Conservation (phyloP, 2,113 vertebrate species). For the Lathamus discolor region DNA sequence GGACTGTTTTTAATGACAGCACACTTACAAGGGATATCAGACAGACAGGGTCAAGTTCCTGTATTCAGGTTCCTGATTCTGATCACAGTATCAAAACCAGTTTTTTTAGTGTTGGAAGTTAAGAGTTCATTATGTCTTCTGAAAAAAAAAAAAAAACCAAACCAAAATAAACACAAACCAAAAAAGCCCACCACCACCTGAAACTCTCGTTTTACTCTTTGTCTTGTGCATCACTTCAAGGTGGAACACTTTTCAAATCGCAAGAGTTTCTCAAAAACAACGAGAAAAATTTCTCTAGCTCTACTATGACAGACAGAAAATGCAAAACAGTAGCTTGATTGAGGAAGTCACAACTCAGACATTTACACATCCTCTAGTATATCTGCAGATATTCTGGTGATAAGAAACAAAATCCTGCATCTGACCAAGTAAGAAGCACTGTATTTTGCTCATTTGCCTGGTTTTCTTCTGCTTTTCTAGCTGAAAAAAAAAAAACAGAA, state of each 20-base stretch:
- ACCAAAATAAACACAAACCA: too few relatives aligned
- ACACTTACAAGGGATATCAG: not conserved
- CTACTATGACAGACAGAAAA: not conserved
- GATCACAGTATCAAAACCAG: not conserved
- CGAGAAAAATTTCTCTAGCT: not conserved
- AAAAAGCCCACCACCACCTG: not conserved
- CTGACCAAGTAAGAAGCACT: not conserved
- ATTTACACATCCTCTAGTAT: not conserved
- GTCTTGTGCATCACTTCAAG: not conserved
- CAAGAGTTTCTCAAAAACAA: not conserved
- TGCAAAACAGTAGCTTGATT: rapidly evolving
- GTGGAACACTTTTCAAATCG: not conserved
- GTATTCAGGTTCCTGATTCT: not conserved
- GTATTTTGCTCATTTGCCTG: not conserved
- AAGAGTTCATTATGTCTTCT: not conserved
- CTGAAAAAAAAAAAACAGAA: not conserved
- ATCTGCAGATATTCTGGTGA: not conserved
- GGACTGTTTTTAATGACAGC: not conserved
- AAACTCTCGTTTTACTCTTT: not conserved
- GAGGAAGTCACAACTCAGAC: not conserved
- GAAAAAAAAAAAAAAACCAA: too few relatives aligned
- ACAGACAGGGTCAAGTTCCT: not conserved
- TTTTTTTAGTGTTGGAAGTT: not conserved
- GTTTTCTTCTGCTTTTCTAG: not conserved
- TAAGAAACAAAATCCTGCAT: not conserved